These are phyloP conservation scores for Aphidius ervi DNA, from an alignment of 1,140 invertebrate genomes.

Conservation along the genomic window DNA sequence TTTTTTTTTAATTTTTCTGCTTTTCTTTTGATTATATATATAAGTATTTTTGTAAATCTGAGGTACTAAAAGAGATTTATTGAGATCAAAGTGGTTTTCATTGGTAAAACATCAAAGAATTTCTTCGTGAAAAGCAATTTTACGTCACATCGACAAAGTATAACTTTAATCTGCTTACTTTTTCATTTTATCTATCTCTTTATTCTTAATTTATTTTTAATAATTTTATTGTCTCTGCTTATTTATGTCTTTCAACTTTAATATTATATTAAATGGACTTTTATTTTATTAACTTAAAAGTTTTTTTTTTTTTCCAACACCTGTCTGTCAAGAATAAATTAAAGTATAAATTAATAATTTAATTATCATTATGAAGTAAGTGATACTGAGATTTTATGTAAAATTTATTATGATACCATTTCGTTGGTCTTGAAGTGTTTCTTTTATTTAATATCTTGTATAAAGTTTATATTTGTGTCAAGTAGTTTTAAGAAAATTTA, in stretches of 20 bases:
- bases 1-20: not conserved
- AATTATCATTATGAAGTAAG: no score
- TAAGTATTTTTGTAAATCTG: not conserved
- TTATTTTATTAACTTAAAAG: no score
- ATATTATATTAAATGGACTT: no score
- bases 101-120: conserved; percentile 8
- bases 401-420: no score
- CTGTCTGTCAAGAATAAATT: no score
- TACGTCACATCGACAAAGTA: conserved; percentile 6
- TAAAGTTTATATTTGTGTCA: no score
- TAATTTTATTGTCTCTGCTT: not conserved
- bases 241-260: not conserved
- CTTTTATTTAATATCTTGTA: no score
- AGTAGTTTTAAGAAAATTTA: no score
- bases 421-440: no score
- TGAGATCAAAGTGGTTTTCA: conserved; percentile 11
- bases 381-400: no score
- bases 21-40: not conserved
- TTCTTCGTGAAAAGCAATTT: conserved; percentile 8
- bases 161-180: conserved; percentile 9
- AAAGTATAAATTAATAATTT: no score
- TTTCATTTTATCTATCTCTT: conserved; percentile 6
- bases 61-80: conserved; percentile 6
- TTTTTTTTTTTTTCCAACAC: no score
- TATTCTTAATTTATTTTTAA: not conserved